Evolutionary conservation across 2,888 invertebrate genomes (phyloP), one percentile per base, ranked within the genome.

Genomic region (Anagyrus pseudococci): DNA sequence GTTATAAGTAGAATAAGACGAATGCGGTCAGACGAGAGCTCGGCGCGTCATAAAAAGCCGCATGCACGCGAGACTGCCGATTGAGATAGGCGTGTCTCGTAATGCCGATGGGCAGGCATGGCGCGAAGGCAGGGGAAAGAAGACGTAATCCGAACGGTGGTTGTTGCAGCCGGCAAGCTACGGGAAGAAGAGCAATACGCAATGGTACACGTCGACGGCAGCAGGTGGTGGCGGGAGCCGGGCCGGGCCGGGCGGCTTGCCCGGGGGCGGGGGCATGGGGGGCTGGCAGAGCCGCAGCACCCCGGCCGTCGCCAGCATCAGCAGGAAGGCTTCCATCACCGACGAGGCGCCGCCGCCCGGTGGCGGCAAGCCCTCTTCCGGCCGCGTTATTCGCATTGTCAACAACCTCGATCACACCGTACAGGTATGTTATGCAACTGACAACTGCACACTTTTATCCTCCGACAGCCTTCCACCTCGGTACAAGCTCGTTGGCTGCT

Each of bases 361-460:
- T 64, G 86, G 83, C 81, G 85, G 82, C 69, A 92, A 93, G 75
- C 91, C 92, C 13, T 88, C 90, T 72, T 92, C 93, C 65, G 92
- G 94, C 52, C 85, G 93, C 71, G 92, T 95, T 72, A 94, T 97
- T 78, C 87, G 96, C 71, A 94, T 97, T 77, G 93, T 96, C 77
- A 96, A 96, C 82, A 95, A 95, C 81, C 89, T 92, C 85, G 92
- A 95, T 82, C 94, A 95, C 80, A 91, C 93, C 41, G 91, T 94
- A 73, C 93, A 94, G 88, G 93, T 93, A 81, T 81, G 68, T 58
- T 10, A 29, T 29, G 29, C 10, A 29, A 29, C 29, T 7, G 4
- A 29, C 10, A 29, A 7, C 6, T 29, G 29, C 10, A 29, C 10
- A 29, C 10, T 29, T 29, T 29, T n/a, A n/a, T n/a, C n/a, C n/a